Conservation (phyloP, 2,797 vertebrate species). For the Parauchenoglanis punctatus region DNA sequence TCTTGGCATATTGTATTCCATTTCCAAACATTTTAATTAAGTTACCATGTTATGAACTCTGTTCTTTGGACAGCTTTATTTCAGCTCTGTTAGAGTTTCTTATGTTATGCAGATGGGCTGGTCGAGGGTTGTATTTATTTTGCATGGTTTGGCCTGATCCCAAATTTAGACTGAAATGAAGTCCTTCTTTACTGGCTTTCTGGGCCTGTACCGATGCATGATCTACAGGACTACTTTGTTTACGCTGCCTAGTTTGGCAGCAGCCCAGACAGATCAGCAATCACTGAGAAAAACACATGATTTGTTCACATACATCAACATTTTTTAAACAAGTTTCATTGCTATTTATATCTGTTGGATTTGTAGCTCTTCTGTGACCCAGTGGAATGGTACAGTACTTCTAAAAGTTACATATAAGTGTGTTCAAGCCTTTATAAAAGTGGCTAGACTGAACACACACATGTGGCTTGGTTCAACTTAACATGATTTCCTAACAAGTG, state of each 20-base stretch:
- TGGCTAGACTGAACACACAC: constrained; percentile 29
- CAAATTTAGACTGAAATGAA: constrained; percentile 27
- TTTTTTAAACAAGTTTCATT: constrained; percentile 41
- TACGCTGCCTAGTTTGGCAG: constrained; percentile 11
- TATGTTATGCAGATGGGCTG: constrained; percentile 21
- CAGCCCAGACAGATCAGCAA: constrained; percentile 12
- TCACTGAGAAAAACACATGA: background rate
- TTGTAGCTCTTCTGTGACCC: constrained; percentile 17
- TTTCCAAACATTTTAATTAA: constrained; percentile 20
- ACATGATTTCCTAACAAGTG: constrained; percentile 33
- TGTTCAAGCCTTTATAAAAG: constrained; percentile 31
- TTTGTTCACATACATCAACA: constrained; percentile 40
- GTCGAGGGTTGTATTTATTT: constrained; percentile 44
- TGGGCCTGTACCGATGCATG: constrained; percentile 31
- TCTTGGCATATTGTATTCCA: background rate
- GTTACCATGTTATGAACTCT: background rate
- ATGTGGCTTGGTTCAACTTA: background rate
- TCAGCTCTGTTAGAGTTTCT: constrained; percentile 12
- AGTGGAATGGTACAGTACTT: constrained; percentile 18
- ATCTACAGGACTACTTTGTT: constrained; percentile 10
- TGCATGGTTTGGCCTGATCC: constrained; percentile 33
- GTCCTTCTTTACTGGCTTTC: constrained; percentile 32
- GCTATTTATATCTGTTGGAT: constrained; percentile 36
- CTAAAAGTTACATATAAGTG: constrained; percentile 27
- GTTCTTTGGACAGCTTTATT: constrained; percentile 10